Evolutionary conservation across 2,113 vertebrate genomes (phyloP).

Genomic region (Corapipo altera): DNA sequence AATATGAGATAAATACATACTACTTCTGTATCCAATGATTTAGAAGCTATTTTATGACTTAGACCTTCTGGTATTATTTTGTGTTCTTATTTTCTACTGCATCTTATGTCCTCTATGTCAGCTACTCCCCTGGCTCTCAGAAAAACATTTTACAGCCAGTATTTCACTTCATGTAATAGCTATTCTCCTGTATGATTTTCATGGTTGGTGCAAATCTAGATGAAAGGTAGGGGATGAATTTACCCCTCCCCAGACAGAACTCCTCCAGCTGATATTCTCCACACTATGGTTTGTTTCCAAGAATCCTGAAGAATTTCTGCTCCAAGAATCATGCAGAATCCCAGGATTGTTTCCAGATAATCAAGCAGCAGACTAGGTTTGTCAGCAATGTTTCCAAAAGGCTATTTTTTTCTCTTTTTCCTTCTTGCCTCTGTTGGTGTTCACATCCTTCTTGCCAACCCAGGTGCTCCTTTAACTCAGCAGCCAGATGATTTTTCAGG

Average conservation of each 20-base stretch:
- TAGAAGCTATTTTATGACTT: background rate
- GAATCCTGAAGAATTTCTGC: background rate
- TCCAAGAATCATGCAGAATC: background rate
- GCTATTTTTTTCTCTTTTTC: background rate
- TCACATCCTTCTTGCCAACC: background rate
- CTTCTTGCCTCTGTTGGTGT: background rate
- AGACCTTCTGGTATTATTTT: background rate
- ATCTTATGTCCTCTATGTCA: background rate
- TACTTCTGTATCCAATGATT: background rate
- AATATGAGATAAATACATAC: background rate
- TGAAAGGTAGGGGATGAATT: background rate
- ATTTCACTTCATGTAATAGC: background rate
- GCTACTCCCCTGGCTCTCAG: background rate
- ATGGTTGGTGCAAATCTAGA: background rate
- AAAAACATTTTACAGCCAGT: background rate
- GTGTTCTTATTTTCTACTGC: background rate
- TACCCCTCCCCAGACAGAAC: background rate
- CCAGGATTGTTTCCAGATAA: background rate
- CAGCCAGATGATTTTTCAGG: background rate
- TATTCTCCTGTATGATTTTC: background rate
- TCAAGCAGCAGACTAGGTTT: background rate
- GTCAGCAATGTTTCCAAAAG: background rate
- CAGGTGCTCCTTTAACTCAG: background rate
- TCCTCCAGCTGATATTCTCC: background rate
- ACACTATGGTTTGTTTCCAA: background rate